phyloP scores from a whole-genome alignment of 2,797 vertebrate genomes.

The Enteromius argenteus region DNA sequence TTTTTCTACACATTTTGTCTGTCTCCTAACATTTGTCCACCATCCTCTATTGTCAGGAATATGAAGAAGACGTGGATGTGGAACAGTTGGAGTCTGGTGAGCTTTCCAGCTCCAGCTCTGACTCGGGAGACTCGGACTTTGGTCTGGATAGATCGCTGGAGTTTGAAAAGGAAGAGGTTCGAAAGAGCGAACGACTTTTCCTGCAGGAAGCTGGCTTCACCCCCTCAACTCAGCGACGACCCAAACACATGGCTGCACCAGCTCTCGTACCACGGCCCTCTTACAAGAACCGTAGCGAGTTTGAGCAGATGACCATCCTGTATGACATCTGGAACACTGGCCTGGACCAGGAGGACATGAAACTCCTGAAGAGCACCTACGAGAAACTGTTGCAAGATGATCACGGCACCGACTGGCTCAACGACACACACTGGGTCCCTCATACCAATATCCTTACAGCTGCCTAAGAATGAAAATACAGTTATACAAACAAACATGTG shows the following conservation, averaged over 20 bases:
- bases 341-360: constrained; percentile 88
- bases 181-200: constrained; percentile 81
- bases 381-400: constrained; percentile 89
- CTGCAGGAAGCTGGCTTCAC: constrained; percentile 79
- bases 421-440: constrained; percentile 95
- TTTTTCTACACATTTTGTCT: neutral
- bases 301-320: constrained; percentile 94
- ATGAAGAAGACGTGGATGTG: constrained; percentile 82
- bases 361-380: constrained; percentile 84
- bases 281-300: constrained; percentile 86
- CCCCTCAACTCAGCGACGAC: constrained; percentile 63
- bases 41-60: constrained; percentile 65
- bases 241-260: constrained; percentile 59
- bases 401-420: constrained; percentile 90
- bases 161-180: constrained; percentile 77
- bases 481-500: neutral
- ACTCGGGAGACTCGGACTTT: constrained; percentile 56
- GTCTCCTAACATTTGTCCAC: neutral
- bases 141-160: constrained; percentile 73
- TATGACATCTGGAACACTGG: constrained; percentile 95
- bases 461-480: neutral
- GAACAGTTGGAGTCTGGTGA: constrained; percentile 83
- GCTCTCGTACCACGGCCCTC: constrained; percentile 25
- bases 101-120: constrained; percentile 74
- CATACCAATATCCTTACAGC: constrained; percentile 91